Base-by-base conservation (phyloP, 2,113 vertebrate genomes). In the Paramisgurnus dabryanus region DNA sequence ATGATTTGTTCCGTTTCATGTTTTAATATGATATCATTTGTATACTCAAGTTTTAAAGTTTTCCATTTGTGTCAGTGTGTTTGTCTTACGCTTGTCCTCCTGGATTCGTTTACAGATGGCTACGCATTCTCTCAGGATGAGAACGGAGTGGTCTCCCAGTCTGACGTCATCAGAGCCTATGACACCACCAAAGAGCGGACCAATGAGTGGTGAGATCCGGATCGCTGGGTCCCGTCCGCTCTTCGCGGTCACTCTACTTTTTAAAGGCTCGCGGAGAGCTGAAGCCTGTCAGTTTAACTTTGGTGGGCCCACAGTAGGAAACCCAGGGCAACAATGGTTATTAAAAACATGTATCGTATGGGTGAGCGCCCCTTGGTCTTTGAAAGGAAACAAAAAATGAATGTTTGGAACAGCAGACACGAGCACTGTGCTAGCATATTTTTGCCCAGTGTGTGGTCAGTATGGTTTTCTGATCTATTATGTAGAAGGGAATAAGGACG, bases 111-210 rank as follows among this genome's bases (percentile, higher is more conserved):
- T 9, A 11, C 92, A 99, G 98, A 99, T 18, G 98, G 98, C 66
- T 99, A 99, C 0, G 98, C 98, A 67, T 99, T 99, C 90, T 99
- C 98, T 81, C 98, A 99, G 93, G 98, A 99, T 60, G 98, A 99
- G 92, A 98, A 99, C 27, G 97, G 98, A 75, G 96, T 98, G 8
- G 96, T 99, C 85, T 99, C 98, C 3, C 98, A 99, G 91, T 99
- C 97, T 5, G 97, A 99, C 90, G 97, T 99, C 76, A 96, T 99
- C 90, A 85, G 98, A 91, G 97, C 96, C 1, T 99, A 99, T 0
- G 97, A 99, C 83, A 99, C 98, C 90, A 99, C 98, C 67, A 99
- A 99, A 84, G 95, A 97, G 91, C 94, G 95, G 90, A 92, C 95
- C 8, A 95, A 94, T 13, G 95, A 97, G 83, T 97, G 96, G 96